Percentiles rank a stretch among this genome's conserved stretches.
These are phyloP conservation scores for Clamator glandarius DNA, from an alignment of 2,797 vertebrate species.

Conservation along the genomic window DNA sequence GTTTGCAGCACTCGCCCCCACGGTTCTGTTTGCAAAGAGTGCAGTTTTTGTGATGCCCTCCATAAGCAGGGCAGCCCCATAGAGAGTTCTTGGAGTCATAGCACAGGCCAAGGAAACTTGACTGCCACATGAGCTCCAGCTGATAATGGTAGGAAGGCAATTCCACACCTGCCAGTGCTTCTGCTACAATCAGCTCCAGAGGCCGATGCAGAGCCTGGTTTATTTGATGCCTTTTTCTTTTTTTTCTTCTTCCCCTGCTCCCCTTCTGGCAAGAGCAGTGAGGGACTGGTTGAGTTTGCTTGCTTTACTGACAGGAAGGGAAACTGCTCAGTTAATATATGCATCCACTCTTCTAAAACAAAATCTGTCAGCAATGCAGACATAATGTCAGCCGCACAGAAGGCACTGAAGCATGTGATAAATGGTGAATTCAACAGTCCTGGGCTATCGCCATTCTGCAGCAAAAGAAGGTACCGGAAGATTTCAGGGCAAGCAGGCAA, in stretches of 20 bases:
- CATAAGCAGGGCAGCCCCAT: background rate
- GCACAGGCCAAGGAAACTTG: background rate
- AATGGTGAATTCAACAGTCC: background rate
- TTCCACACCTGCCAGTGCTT: background rate
- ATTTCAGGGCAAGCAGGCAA: background rate
- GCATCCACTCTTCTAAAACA: background rate
- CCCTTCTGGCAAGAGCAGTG: background rate
- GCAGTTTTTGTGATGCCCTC: background rate
- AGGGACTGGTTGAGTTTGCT: background rate
- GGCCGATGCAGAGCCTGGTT: background rate
- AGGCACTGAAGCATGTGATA: fast-evolving
- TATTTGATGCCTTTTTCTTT: background rate
- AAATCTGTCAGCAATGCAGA: background rate
- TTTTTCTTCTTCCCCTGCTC: background rate
- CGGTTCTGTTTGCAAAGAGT: background rate
- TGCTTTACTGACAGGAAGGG: background rate
- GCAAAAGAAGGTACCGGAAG: background rate
- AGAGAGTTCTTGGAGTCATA: background rate
- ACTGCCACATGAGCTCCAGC: background rate
- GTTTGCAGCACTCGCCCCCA: background rate
- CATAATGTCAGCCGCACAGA: fast-evolving
- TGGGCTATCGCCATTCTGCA: background rate
- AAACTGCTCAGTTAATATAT: background rate
- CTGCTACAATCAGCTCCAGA: background rate
- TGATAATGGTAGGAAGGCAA: background rate